A percentile compares a stretch with the other conserved stretches of the same genome.
phyloP scores from a whole-genome alignment of 2,888 invertebrate genomes.

The Coenonympha arcania region DNA sequence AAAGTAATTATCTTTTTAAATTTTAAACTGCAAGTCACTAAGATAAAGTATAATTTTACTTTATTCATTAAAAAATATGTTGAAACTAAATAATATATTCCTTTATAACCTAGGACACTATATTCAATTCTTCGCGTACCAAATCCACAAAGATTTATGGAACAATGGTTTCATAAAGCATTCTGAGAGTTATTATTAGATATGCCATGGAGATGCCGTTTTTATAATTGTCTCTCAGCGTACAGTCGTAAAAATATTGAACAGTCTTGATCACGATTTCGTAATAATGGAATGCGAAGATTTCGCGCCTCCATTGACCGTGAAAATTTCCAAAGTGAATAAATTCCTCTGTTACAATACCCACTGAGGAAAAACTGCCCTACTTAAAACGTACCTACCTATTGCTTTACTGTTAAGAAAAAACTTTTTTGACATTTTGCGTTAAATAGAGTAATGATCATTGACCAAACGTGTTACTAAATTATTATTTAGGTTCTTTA shows the following conservation, averaged over 20 bases:
- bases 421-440: background rate
- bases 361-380: background rate
- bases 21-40: too few species aligned
- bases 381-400: background rate
- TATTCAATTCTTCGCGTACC: constrained; percentile 7
- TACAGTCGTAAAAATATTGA: constrained; percentile 26
- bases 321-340: constrained; percentile 34
- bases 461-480: background rate
- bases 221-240: constrained; percentile 17
- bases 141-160: constrained; percentile 9
- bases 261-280: constrained; percentile 37
- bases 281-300: constrained; percentile 38
- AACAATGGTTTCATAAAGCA: constrained; percentile 21
- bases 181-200: constrained; percentile 20
- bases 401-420: background rate
- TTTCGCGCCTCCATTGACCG: constrained; percentile 43
- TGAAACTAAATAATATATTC: too few species aligned
- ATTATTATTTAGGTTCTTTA: background rate
- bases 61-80: too few species aligned
- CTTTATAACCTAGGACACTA: too few species aligned
- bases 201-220: constrained; percentile 19
- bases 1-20: too few species aligned
- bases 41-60: too few species aligned
- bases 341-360: constrained; percentile 7
- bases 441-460: background rate